Conservation (phyloP, 2,113 vertebrate genomes). For the Mus pahari region DNA sequence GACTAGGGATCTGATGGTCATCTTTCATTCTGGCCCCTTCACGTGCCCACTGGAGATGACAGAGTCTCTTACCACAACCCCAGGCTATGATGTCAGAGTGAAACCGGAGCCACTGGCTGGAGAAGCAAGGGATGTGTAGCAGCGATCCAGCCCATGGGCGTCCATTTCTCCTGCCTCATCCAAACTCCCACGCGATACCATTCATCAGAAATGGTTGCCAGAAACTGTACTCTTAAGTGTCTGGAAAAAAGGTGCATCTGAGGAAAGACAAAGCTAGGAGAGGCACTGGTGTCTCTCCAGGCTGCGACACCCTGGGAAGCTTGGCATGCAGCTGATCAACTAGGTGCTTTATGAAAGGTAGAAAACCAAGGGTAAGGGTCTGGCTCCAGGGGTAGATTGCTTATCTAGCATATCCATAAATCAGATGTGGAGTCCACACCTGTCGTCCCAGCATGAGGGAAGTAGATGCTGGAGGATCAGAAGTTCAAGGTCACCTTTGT, state of each 20-base stretch:
- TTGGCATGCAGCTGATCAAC: neutral
- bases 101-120: neutral
- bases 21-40: conserved; percentile 65
- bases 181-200: too few relatives aligned
- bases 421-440: neutral
- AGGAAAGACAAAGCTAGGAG: neutral
- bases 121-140: neutral
- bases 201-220: neutral
- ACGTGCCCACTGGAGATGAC: neutral
- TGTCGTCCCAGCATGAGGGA: neutral
- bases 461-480: neutral
- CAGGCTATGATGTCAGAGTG: neutral
- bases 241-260: neutral
- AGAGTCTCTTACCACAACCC: conserved; percentile 52
- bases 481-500: neutral
- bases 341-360: neutral
- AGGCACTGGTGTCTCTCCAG: neutral
- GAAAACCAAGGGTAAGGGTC: neutral
- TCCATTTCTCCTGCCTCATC: neutral
- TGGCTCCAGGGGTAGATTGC: neutral
- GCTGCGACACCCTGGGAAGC: neutral
- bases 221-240: neutral
- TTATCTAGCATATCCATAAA: neutral
- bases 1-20: fast-evolving
- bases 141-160: neutral